Evolutionary conservation across 1,140 invertebrate species (phyloP).

Genomic region (Fopius arisanus): DNA sequence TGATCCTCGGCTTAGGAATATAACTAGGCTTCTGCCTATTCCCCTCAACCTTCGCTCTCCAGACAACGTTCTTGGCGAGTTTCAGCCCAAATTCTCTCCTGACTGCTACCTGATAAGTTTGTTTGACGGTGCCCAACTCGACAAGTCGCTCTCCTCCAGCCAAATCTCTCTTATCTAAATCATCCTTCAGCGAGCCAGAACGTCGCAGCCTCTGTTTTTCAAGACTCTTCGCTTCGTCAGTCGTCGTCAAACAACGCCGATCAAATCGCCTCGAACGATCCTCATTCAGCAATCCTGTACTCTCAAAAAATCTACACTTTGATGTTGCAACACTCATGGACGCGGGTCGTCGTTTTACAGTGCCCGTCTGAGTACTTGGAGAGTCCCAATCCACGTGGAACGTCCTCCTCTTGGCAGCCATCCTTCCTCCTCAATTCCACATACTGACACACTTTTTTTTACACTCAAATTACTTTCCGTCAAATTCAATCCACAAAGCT

Average conservation of each 20-base stretch:
- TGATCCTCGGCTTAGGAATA: conserved; percentile 43
- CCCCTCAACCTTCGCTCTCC: conserved; percentile 36
- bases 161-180: neutral
- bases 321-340: conserved; percentile 50
- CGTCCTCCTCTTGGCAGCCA: conserved; percentile 44
- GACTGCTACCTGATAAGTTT: conserved; percentile 22
- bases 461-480: too few species aligned
- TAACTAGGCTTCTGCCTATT: conserved; percentile 19
- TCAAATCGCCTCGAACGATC: conserved; percentile 37
- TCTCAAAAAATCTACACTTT: conserved; percentile 38
- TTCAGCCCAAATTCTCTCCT: conserved; percentile 48
- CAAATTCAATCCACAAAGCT: too few species aligned
- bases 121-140: neutral
- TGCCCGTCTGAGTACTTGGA: conserved; percentile 72
- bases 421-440: neutral
- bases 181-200: neutral
- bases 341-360: conserved; percentile 69
- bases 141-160: neutral
- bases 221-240: conserved; percentile 10
- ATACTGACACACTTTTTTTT: neutral
- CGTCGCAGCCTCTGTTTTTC: neutral
- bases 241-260: conserved; percentile 34
- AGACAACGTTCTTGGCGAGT: conserved; percentile 37
- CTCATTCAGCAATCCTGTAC: conserved; percentile 44
- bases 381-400: conserved; percentile 72